These are phyloP conservation scores for Operophtera brumata DNA, from an alignment of 2,888 invertebrate genomes.

Conservation along the genomic window DNA sequence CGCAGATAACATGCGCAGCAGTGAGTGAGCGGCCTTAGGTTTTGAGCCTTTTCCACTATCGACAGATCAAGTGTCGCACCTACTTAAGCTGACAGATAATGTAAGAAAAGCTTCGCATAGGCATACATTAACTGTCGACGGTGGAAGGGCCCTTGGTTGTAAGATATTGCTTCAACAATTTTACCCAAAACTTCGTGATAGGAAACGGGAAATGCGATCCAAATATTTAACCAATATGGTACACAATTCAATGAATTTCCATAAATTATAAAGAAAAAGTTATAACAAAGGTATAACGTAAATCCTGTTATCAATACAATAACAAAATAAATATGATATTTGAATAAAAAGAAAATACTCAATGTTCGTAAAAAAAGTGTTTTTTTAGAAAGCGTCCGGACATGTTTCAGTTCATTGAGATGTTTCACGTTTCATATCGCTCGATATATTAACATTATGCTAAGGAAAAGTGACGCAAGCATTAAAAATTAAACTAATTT, in stretches of 20 bases:
- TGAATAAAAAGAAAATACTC: slow-evolving; percentile 11
- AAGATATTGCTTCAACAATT: too few species aligned
- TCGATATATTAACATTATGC: slow-evolving; percentile 45
- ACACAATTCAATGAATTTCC: slow-evolving; percentile 8
- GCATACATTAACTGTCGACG: too few species aligned
- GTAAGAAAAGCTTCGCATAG: too few species aligned
- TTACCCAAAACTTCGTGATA: background rate
- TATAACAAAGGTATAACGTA: slow-evolving; percentile 25
- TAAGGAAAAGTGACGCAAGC: slow-evolving; percentile 50
- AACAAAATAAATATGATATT: slow-evolving; percentile 16
- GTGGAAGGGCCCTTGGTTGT: too few species aligned
- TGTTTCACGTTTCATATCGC: slow-evolving; percentile 40
- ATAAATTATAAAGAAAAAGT: slow-evolving; percentile 12
- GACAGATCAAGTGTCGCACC: too few species aligned
- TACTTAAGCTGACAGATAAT: too few species aligned
- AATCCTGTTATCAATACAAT: slow-evolving; percentile 21
- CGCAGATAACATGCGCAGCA: too few species aligned
- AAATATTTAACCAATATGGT: background rate
- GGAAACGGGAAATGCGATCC: slow-evolving; percentile 4
- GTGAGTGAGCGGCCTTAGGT: too few species aligned
- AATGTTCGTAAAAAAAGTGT: slow-evolving; percentile 20
- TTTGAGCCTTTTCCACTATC: too few species aligned
- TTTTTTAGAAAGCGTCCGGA: slow-evolving; percentile 33
- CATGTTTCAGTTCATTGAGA: slow-evolving; percentile 33
- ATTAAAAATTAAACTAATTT: slow-evolving; percentile 35